phyloP scores from a whole-genome alignment of 2,888 invertebrate species.

The Eutolmus rufibarbis region DNA sequence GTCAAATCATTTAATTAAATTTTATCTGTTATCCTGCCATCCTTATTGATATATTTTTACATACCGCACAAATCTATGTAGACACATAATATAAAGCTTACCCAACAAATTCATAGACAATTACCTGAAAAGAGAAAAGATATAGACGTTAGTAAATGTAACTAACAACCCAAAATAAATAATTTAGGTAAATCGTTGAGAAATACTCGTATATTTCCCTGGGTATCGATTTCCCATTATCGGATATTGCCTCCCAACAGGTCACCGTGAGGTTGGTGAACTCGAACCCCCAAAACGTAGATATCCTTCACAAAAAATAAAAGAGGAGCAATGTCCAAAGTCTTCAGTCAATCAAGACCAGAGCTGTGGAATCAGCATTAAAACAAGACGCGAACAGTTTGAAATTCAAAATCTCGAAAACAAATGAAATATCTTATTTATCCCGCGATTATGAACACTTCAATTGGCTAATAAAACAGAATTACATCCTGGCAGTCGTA shows the following conservation, averaged over 20 bases:
- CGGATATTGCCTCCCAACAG: not conserved
- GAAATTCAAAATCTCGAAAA: not conserved
- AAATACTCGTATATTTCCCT: not conserved
- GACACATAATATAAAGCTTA: not conserved
- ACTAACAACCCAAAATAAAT: not conserved
- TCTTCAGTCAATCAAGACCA: not conserved
- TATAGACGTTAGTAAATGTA: not conserved
- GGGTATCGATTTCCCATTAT: not conserved
- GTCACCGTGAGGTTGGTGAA: not conserved
- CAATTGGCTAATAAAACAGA: constrained; percentile 20
- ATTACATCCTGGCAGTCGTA: not conserved
- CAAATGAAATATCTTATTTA: constrained; percentile 20
- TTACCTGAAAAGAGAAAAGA: not conserved
- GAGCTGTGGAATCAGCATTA: not conserved
- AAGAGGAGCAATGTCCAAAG: not conserved
- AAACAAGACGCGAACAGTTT: not conserved
- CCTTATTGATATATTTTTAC: no score
- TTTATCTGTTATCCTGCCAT: no score
- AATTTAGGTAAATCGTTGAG: not conserved
- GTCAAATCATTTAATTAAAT: no score
- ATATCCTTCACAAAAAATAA: not conserved
- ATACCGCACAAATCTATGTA: not conserved
- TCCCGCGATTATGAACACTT: constrained; percentile 14
- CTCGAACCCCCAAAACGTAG: not conserved
- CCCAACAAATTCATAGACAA: not conserved